A percentile compares a stretch with the other conserved stretches of the same genome.
These are phyloP conservation scores for Zoanthus sansibaricus DNA, from an alignment of 92 coral and sea anemone species.

Conservation along the genomic window DNA sequence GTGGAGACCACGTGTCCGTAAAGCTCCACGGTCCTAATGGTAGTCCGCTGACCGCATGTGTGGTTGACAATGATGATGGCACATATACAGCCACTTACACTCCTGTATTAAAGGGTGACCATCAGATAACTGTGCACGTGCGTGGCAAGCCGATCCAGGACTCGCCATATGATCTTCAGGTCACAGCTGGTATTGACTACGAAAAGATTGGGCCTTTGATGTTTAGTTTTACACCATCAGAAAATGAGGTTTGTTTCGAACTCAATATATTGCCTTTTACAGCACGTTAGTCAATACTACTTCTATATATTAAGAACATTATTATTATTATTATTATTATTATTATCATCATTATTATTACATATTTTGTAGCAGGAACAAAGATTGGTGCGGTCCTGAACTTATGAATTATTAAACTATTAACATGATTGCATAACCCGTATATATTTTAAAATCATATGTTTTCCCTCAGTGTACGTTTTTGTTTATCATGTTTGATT, in stretches of 20 bases:
- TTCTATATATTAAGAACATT: too few relatives aligned
- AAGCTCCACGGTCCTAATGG: conserved; percentile 82
- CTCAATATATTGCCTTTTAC: not conserved
- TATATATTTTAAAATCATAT: too few relatives aligned
- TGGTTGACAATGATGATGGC: conserved; percentile 74
- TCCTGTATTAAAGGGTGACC: conserved; percentile 84
- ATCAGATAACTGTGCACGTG: conserved; percentile 78
- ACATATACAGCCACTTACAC: conserved; percentile 73
- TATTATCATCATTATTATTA: too few relatives aligned
- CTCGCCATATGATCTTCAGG: conserved; percentile 85
- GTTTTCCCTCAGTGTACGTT: too few relatives aligned
- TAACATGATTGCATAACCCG: too few relatives aligned
- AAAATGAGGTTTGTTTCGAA: conserved; percentile 28
- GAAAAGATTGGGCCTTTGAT: conserved; percentile 80
- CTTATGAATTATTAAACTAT: too few relatives aligned
- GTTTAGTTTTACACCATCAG: conserved; percentile 64
- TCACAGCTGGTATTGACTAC: conserved; percentile 86
- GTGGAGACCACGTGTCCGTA: conserved; percentile 79
- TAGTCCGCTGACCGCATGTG: conserved; percentile 77
- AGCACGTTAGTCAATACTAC: not conserved
- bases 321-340: too few relatives aligned
- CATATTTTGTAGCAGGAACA: too few relatives aligned
- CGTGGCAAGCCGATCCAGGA: conserved; percentile 87
- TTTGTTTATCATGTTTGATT: too few relatives aligned
- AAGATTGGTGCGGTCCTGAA: too few relatives aligned